Conservation (phyloP, 2,888 invertebrate genomes). For the Trachelus stipa region DNA sequence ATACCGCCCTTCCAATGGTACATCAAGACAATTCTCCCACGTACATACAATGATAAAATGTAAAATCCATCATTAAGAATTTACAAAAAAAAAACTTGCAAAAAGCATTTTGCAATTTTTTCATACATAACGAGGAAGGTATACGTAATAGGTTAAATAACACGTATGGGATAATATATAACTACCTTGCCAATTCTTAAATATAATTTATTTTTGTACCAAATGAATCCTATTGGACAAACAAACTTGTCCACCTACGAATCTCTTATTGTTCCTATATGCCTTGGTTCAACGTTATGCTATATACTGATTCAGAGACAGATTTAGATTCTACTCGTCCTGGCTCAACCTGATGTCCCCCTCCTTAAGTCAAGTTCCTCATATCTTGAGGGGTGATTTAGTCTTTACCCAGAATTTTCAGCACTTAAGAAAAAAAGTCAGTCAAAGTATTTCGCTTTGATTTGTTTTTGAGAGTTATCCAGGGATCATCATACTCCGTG, state of each 20-base stretch:
- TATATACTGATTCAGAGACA: slow-evolving; percentile 17
- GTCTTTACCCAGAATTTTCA: neutral
- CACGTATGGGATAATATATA: neutral
- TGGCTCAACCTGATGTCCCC: slow-evolving; percentile 13
- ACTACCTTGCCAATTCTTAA: neutral
- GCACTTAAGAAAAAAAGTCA: neutral
- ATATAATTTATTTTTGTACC: neutral
- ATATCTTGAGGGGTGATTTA: neutral
- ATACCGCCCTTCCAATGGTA: neutral
- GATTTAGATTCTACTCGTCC: slow-evolving; percentile 12
- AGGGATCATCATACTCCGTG: neutral
- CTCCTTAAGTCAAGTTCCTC: neutral
- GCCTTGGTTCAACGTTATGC: neutral
- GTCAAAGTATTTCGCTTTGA: neutral
- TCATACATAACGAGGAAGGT: neutral
- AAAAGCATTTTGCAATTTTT: neutral
- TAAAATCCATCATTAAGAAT: neutral
- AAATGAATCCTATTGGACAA: neutral
- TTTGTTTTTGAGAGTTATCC: neutral
- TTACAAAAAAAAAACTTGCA: neutral
- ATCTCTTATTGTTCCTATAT: neutral
- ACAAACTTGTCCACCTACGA: slow-evolving; percentile 12
- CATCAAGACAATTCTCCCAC: neutral
- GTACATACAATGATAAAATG: too few relatives aligned
- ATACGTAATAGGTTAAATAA: neutral